phyloP scores from a whole-genome alignment of 2,797 vertebrate genomes.

The Semotilus atromaculatus region DNA sequence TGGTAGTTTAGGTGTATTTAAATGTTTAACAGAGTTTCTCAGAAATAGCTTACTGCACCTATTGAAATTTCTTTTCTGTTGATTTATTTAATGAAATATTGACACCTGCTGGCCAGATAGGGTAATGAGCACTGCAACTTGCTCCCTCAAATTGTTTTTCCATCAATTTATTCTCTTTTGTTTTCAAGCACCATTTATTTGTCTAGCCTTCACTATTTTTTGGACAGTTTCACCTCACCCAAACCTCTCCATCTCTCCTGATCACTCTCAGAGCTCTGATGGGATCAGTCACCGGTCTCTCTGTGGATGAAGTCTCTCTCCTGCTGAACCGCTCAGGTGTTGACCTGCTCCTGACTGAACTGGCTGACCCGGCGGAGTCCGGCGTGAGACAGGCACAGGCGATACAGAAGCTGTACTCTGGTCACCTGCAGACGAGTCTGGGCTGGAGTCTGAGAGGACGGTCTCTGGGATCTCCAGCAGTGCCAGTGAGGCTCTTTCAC shows the following conservation, averaged over 20 bases:
- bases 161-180: background rate
- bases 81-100: slow-evolving; percentile 7
- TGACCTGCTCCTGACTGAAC: slow-evolving; percentile 75
- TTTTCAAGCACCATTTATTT: background rate
- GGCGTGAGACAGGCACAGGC: slow-evolving; percentile 57
- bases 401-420: slow-evolving; percentile 48
- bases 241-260: slow-evolving; percentile 29
- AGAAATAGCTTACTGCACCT: background rate
- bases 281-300: slow-evolving; percentile 56
- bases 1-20: background rate
- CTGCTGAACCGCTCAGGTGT: slow-evolving; percentile 70
- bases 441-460: slow-evolving; percentile 74
- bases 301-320: slow-evolving; percentile 44
- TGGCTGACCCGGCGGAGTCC: slow-evolving; percentile 58
- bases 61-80: too few species aligned
- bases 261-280: slow-evolving; percentile 69
- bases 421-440: slow-evolving; percentile 61
- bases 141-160: background rate
- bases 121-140: background rate
- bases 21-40: background rate
- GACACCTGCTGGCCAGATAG: slow-evolving; percentile 38
- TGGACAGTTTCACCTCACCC: background rate
- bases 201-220: background rate
- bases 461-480: slow-evolving; percentile 45
- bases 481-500: slow-evolving; percentile 79